Evolutionary conservation across 2,113 vertebrate genomes (phyloP).

Genomic region (Hucho hucho): DNA sequence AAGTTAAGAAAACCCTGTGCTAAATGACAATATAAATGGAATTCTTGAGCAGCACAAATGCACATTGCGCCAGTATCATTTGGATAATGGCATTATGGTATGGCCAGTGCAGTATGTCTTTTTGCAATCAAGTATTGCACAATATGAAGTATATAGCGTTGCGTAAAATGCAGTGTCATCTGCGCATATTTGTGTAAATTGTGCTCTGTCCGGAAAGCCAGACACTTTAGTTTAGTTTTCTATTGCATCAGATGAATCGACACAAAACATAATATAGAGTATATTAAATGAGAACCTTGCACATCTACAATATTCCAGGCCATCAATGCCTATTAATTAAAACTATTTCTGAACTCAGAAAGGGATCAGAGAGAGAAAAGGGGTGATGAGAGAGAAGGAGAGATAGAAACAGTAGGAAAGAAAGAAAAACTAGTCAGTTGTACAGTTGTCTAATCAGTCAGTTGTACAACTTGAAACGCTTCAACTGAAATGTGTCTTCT

Average conservation of each 20-base stretch:
- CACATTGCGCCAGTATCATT: not conserved
- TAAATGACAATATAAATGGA: not conserved
- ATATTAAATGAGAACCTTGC: too few relatives aligned
- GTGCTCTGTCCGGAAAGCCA: not conserved
- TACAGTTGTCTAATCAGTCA: too few relatives aligned
- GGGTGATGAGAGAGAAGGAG: not conserved
- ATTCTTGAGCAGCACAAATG: constrained; percentile 5
- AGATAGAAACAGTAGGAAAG: not conserved
- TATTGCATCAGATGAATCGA: too few relatives aligned
- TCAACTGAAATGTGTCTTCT: too few relatives aligned
- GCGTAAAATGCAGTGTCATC: not conserved
- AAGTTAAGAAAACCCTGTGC: too few relatives aligned
- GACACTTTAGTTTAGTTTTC: too few relatives aligned
- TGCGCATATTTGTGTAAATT: not conserved
- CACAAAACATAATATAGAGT: too few relatives aligned
- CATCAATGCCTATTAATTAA: too few relatives aligned
- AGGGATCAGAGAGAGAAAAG: not conserved
- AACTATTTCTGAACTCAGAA: too few relatives aligned
- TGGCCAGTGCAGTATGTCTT: not conserved
- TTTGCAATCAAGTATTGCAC: not conserved
- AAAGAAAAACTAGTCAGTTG: too few relatives aligned
- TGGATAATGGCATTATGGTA: not conserved
- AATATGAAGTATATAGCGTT: not conserved
- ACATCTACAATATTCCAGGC: too few relatives aligned
- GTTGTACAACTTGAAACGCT: too few relatives aligned